A percentile compares a stretch with the other conserved stretches of the same genome.
phyloP scores from a whole-genome alignment of 1,140 invertebrate genomes.

The Dinothrombium tinctorium region DNA sequence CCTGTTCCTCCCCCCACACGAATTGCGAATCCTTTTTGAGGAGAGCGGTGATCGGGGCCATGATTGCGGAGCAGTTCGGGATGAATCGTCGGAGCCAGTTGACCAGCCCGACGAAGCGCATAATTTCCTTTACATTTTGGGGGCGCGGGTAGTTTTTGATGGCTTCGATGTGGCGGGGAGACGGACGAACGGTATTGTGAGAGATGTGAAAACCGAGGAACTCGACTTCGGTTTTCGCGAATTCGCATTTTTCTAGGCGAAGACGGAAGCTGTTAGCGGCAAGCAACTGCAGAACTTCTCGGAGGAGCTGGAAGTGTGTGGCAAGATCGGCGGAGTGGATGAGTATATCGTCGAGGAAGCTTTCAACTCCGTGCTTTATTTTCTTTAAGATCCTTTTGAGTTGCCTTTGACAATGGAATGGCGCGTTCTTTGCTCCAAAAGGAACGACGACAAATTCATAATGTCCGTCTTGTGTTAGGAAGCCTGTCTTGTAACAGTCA shows the following conservation, averaged over 20 bases:
- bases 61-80: neutral
- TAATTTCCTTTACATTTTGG: slow-evolving; percentile 15
- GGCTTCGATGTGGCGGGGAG: slow-evolving; percentile 11
- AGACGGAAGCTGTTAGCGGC: neutral
- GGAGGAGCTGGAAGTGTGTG: neutral
- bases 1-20: slow-evolving; percentile 18
- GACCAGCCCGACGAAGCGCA: slow-evolving; percentile 22
- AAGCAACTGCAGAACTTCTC: neutral
- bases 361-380: neutral
- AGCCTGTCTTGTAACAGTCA: slow-evolving; percentile 14
- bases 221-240: slow-evolving; percentile 8
- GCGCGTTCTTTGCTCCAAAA: slow-evolving; percentile 19
- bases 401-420: neutral
- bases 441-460: slow-evolving; percentile 18
- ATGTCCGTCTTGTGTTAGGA: slow-evolving; percentile 16
- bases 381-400: slow-evolving; percentile 1
- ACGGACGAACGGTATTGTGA: neutral
- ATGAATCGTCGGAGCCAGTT: slow-evolving; percentile 12
- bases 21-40: slow-evolving; percentile 21
- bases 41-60: slow-evolving; percentile 14
- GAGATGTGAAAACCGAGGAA: slow-evolving; percentile 11
- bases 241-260: slow-evolving; percentile 8
- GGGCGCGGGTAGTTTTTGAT: slow-evolving; percentile 19
- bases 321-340: neutral
- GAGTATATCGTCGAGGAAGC: neutral